Conservation (phyloP, 2,888 invertebrate species). For the Julus scandinavius region DNA sequence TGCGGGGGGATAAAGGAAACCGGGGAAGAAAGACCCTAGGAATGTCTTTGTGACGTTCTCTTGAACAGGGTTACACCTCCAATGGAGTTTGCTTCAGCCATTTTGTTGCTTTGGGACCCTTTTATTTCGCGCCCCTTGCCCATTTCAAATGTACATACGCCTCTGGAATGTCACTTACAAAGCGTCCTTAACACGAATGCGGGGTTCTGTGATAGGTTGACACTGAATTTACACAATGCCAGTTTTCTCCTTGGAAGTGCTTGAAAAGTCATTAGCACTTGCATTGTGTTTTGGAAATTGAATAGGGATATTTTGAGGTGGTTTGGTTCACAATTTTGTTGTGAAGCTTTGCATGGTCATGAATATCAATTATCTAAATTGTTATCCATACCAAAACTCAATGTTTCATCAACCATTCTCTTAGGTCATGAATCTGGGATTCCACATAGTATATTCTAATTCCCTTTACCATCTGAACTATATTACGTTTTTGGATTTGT, state of each 20-base stretch:
- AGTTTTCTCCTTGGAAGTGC: neutral
- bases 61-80: neutral
- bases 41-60: conserved; percentile 10
- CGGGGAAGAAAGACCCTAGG: neutral
- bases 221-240: neutral
- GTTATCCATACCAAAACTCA: too few species aligned
- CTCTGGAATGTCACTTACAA: conserved; percentile 20
- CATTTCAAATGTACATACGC: conserved; percentile 15
- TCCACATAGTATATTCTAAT: too few species aligned
- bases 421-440: too few species aligned
- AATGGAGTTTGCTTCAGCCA: neutral
- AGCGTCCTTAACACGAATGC: neutral
- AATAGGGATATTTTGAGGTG: too few species aligned
- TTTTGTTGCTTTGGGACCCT: conserved; percentile 2
- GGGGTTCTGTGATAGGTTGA: neutral
- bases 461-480: too few species aligned
- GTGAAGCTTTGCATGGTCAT: too few species aligned
- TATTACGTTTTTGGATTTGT: too few species aligned
- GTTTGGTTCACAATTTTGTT: too few species aligned
- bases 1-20: neutral
- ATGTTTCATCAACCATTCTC: too few species aligned
- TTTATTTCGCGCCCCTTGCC: conserved; percentile 17
- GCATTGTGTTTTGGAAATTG: too few species aligned
- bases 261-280: neutral
- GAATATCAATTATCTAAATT: too few species aligned